Evolutionary conservation across 37 sponge, comb jelly and placozoan genomes (phyloP), one percentile per base, ranked within the genome.

Genomic region (Beroe ovata): DNA sequence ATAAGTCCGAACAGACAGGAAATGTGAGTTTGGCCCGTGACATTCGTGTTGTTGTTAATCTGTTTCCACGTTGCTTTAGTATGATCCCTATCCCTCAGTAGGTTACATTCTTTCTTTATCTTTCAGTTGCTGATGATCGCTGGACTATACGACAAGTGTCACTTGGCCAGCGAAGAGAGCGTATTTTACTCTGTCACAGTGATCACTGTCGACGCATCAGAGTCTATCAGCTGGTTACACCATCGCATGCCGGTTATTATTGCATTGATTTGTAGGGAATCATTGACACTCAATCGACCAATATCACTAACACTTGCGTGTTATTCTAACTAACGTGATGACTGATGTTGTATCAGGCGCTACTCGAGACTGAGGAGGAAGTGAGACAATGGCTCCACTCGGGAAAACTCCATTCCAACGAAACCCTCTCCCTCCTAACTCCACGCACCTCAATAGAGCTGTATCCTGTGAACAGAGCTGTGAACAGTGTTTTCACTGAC

Each of bases 181-280:
- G 8, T n/a, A 0, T 23, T 77, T 20, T 77, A 42, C 84, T 77
- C 84, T 36, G 84, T 29, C 25, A 40, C 36, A 42, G 84, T 77
- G 22, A 77, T 77, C 42, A 77, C 84, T 25, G 54, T 42, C 47
- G 21, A 18, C 14, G 84, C 84, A n/a, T 77, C 84, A 2, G n/a
- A 30, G 11, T 40, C 84, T 8, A 77, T 77, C 47, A 77, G 54
- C 84, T 77, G 84, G 84, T 25, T 77, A 20, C 84, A 77, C 54
- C 84, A 77, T 25, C 84, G 84, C 54, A 77, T 77, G 84, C 84
- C 84, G 35, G 84, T 77, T 8, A 29, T 35, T 62, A 62, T 62
- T 58, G n/a, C n/a, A n/a, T n/a, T n/a, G n/a, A n/a, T n/a, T n/a
- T n/a, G n/a, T n/a, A n/a, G n/a, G n/a, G n/a, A n/a, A n/a, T n/a